A percentile compares a stretch with the other conserved stretches of the same genome.
Evolutionary conservation across 2,888 invertebrate genomes (phyloP).

Genomic region (Lydus trimaculatus): DNA sequence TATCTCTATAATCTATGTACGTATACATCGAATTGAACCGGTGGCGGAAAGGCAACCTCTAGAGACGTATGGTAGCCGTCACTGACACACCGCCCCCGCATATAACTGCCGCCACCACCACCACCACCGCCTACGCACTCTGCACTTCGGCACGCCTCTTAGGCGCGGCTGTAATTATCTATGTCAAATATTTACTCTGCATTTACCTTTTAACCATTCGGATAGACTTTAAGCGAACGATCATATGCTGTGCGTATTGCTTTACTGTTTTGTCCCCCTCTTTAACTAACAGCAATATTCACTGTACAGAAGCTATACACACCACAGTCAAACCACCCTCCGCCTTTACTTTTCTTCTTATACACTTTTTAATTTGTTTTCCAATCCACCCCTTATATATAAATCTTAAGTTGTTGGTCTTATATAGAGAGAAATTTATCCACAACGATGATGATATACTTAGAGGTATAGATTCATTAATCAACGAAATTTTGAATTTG

Average conservation of each 20-base stretch:
- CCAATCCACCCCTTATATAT: not conserved
- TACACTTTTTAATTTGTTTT: conserved; percentile 9
- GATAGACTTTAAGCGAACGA: conserved; percentile 51
- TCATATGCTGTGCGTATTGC: conserved; percentile 39
- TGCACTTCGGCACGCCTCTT: conserved; percentile 51
- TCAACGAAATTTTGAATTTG: not conserved
- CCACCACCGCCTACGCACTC: conserved; percentile 25
- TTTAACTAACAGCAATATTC: conserved; percentile 11
- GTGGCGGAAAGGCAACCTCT: conserved; percentile 38
- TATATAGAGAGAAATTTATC: not conserved
- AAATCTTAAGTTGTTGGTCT: not conserved
- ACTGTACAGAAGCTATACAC: not conserved
- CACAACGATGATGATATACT: not conserved
- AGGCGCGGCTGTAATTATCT: conserved; percentile 60
- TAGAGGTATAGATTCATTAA: not conserved
- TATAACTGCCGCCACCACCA: conserved; percentile 14
- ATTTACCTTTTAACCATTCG: conserved; percentile 60
- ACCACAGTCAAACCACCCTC: not conserved
- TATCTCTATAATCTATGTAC: conserved; percentile 21
- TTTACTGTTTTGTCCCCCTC: conserved; percentile 36
- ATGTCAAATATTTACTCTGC: conserved; percentile 59
- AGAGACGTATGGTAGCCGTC: conserved; percentile 42
- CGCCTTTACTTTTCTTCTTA: not conserved
- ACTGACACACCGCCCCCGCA: conserved; percentile 27
- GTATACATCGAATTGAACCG: conserved; percentile 31